Evolutionary conservation across 2,797 vertebrate species (phyloP), one percentile per base, ranked within the genome.

Genomic region (Rhinoraja longicauda): DNA sequence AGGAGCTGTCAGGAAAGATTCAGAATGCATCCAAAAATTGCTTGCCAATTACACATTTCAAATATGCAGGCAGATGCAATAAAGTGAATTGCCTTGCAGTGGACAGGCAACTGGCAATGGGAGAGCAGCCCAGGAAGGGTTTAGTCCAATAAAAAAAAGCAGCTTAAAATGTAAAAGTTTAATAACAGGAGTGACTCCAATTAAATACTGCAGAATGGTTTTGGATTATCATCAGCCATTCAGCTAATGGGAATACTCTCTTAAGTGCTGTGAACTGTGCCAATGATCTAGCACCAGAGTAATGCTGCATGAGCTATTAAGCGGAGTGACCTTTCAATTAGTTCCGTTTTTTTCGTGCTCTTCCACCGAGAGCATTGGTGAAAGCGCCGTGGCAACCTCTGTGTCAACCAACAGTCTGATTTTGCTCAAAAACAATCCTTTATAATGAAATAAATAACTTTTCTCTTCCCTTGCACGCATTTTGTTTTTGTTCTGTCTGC

Each of bases 211-310:
- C 84, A 64, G 84, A 67, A 64, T 17, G n/a, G n/a, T 21, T 88
- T 88, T 88, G 59, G 84, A 67, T 88, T 88, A 67, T 88, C n/a
- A 88, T 88, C n/a, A 21, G 59, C 84, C 19, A 88, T 67, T 67
- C n/a, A 88, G 59, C 59, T 88, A 88, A 88, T 88, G 88, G n/a
- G 59, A 88, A 88, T 88, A 88, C 19, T 88, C 84, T 88, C 62
- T 67, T 88, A 88, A 88, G 17, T 88, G 84, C 84, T 36, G n/a
- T 67, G 59, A 62, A 88, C 59, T 67, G 7, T 67, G n/a, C n/a
- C 84, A 88, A 88, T 67, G 13, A 88, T 88, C 84, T 88, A 67
- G 17, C 59, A 32, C 62, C 84, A 88, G 64, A 64, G 59, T 64
- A 88, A 88, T 88, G 84, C 59, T 67, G n/a, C 59, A 88, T 62